Evolutionary conservation across 2,888 invertebrate genomes (phyloP), one percentile per base, ranked within the genome.

Genomic region (Acrocyrtus sp.): DNA sequence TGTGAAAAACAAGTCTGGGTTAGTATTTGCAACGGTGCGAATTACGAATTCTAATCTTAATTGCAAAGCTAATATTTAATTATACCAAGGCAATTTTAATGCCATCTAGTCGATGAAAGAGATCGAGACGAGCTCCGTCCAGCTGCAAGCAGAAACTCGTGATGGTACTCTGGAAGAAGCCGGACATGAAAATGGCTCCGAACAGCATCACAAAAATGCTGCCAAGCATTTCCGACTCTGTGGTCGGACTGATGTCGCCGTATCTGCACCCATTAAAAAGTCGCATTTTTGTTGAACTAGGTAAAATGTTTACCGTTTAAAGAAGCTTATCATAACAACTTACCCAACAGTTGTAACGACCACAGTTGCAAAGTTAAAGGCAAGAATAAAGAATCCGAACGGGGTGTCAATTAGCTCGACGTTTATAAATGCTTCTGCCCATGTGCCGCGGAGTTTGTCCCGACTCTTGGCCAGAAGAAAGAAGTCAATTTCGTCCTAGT

Each of bases 311-410:
- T 21, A 21, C 41, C 3, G 58, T 19, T 26, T 53, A 50, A n/a
- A 24, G 1, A 10, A 19, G 17, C n/a, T n/a, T n/a, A n/a, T n/a
- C n/a, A n/a, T n/a, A n/a, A n/a, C n/a, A 15, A 50, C 57, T 12
- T 69, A 73, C 45, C 77, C 77, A 27, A 73, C 73, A 1, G 75
- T 77, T 21, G 75, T 77, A 3, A 75, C 67, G 8, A 66, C 63
- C 1, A 73, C 75, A 0, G 75, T 73, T 2, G 68, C 51, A 45
- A 77, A 77, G 15, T 51, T 61, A 0, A 56, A 54, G 0, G 61
- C 54, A 1, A 69, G 27, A 26, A 69, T 21, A 56, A 61, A 69
- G 34, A 69, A 69, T 54, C 54, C 53, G 8, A 47, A 21, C 1
- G 65, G n/a, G 12, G 27, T 54, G 10, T 53, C 65, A 15, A 22